Evolutionary conservation across 2,113 vertebrate genomes (phyloP).

Genomic region (Barnardius zonarius): DNA sequence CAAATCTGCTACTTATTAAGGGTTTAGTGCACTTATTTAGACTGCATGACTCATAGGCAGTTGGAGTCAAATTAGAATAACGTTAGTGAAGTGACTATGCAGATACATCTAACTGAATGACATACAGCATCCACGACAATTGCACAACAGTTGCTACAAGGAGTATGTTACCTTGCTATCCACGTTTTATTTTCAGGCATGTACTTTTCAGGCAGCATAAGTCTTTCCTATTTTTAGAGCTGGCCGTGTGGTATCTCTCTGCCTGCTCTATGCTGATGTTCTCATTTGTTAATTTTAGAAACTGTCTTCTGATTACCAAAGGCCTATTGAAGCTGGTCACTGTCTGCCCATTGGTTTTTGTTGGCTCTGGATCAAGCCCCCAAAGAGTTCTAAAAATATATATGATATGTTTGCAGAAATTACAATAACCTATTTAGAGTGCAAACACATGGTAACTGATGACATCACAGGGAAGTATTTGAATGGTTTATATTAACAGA

Average conservation of each 20-base stretch:
- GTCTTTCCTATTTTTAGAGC: neutral
- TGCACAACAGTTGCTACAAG: neutral
- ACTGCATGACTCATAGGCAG: neutral
- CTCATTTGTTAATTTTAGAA: neutral
- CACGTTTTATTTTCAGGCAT: neutral
- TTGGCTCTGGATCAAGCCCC: slow-evolving; percentile 4
- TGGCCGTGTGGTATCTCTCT: neutral
- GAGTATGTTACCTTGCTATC: neutral
- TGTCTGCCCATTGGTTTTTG: neutral
- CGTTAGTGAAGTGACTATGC: neutral
- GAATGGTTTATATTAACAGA: slow-evolving; percentile 28
- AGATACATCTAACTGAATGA: neutral
- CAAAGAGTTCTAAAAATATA: slow-evolving; percentile 49
- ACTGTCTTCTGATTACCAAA: neutral
- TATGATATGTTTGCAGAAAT: slow-evolving; percentile 40
- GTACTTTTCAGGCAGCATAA: neutral
- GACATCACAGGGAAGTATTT: slow-evolving; percentile 28
- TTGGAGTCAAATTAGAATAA: slow-evolving; percentile 10
- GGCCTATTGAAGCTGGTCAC: neutral
- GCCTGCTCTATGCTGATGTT: neutral
- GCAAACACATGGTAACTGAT: slow-evolving; percentile 26
- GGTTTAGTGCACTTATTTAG: neutral
- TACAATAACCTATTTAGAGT: slow-evolving; percentile 46
- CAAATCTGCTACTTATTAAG: slow-evolving; percentile 31
- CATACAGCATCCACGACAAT: neutral